Evolutionary conservation across 2,797 vertebrate genomes (phyloP), one percentile per base, ranked within the genome.

Genomic region (Hyperoplus immaculatus): DNA sequence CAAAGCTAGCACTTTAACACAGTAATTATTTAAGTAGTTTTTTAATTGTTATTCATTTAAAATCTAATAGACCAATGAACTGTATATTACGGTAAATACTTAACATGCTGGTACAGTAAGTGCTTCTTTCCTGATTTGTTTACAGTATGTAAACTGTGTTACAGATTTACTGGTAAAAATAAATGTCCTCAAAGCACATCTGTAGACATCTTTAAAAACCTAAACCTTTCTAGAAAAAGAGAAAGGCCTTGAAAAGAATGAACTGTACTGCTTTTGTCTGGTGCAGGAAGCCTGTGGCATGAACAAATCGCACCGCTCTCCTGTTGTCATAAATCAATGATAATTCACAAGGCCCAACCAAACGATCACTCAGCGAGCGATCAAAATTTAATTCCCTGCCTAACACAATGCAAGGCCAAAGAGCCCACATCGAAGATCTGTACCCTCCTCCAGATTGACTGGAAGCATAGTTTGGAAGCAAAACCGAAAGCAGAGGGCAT

Each of bases 321-420:
- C 73, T 76, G 70, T 55, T 68, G 78, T 81, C 83, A 81, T 90
- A 85, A 90, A 91, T 92, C 84, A 80, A 55, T 80, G 81, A 90
- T 91, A 83, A 69, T 71, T 88, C 80, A 81, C 85, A 84, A 87
- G 77, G 81, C 75, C 77, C 51, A 18, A 87, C 79, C 81, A 80
- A 91, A 88, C 59, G 39, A 92, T 88, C 89, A 69, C 73, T 91
- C 87, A 86, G 82, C 29, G 3, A 50, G 63, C 76, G 42, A 91
- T 90, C 88, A 91, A 85, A 85, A 77, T 86, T 87, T 54, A 84
- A 93, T 90, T 83, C 81, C 77, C 80, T 78, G 88, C 87, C 88
- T 75, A 83, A 92, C 87, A 87, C 60, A 56, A 72, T 21, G 84
- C 84, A 85, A 89, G 86, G 85, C 83, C 84, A 66, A 58, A 73